A percentile compares a stretch with the other conserved stretches of the same genome.
Evolutionary conservation across 2,888 invertebrate species (phyloP).

Genomic region (Prenolepis imparis): DNA sequence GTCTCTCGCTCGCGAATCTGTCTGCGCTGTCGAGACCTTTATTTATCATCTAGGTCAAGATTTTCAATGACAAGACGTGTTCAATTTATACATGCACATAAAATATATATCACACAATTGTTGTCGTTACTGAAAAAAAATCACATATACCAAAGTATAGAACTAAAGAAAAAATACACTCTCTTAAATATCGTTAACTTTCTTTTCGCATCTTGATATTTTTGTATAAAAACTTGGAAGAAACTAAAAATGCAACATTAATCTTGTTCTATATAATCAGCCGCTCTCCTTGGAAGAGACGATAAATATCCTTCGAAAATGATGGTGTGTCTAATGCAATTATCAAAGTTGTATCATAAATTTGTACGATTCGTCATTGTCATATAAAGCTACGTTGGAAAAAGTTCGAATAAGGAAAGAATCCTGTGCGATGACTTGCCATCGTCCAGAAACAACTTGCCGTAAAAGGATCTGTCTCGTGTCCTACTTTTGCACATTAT

Average conservation of each 20-base stretch:
- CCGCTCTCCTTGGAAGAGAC: not conserved
- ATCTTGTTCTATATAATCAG: not conserved
- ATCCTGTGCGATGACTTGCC: conserved; percentile 56
- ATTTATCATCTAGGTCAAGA: conserved; percentile 62
- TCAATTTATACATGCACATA: not conserved
- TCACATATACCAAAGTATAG: not conserved
- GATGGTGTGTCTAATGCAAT: conserved; percentile 18
- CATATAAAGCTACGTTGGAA: conserved; percentile 10
- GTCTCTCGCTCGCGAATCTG: conserved; percentile 38
- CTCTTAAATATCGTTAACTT: not conserved
- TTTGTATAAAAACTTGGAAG: not conserved
- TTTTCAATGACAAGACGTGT: conserved; percentile 57
- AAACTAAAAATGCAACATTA: conserved; percentile 4
- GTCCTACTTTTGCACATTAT: conserved; percentile 75
- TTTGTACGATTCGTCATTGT: conserved; percentile 45
- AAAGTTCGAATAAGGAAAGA: conserved; percentile 71
- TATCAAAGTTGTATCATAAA: conserved; percentile 29
- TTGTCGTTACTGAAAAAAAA: not conserved
- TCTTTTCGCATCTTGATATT: not conserved
- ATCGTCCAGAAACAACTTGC: conserved; percentile 76
- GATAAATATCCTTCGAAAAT: conserved; percentile 7
- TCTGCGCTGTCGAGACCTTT: conserved; percentile 34
- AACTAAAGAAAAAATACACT: not conserved
- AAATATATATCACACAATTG: not conserved
- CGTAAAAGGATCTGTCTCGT: conserved; percentile 81